These are phyloP conservation scores for Scaptomyza montana DNA, from an alignment of 1,140 invertebrate genomes.

Conservation along the genomic window DNA sequence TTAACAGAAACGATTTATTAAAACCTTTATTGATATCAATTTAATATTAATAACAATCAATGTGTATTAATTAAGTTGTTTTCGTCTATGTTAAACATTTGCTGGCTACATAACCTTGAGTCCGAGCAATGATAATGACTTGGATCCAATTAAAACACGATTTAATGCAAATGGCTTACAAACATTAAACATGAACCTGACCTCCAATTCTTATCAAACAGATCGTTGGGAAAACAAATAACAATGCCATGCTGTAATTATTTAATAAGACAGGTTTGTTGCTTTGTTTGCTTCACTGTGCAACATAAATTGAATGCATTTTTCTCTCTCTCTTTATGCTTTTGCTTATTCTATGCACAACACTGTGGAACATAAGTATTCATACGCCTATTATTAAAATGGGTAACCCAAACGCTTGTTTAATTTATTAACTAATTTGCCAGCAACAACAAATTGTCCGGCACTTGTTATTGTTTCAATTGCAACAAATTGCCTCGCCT, in stretches of 20 bases:
- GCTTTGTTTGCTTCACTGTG: constrained; percentile 20
- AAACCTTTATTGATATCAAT: background rate
- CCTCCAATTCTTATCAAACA: constrained; percentile 32
- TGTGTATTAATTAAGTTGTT: background rate
- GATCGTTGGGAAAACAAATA: constrained; percentile 28
- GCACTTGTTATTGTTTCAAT: constrained; percentile 80
- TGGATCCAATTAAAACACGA: constrained; percentile 30
- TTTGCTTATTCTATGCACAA: constrained; percentile 4
- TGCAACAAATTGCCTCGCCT: constrained; percentile 72
- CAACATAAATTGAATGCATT: constrained; percentile 35
- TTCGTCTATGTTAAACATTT: background rate
- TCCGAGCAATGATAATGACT: constrained; percentile 4
- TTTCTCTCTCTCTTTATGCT: constrained; percentile 16
- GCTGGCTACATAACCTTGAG: constrained; percentile 19
- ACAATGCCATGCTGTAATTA: constrained; percentile 9
- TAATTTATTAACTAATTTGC: constrained; percentile 80
- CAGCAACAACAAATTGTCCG: constrained; percentile 73
- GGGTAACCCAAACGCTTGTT: constrained; percentile 17
- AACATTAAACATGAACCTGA: constrained; percentile 18
- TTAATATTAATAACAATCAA: background rate
- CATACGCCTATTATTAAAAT: constrained; percentile 26
- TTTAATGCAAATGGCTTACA: constrained; percentile 42
- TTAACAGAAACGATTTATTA: no score
- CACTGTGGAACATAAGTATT: constrained; percentile 19
- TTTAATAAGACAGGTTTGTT: background rate